Percentiles rank a stretch among this genome's conserved stretches.
Conservation (phyloP, 2,888 invertebrate species). For the Matsumyia berberina region DNA sequence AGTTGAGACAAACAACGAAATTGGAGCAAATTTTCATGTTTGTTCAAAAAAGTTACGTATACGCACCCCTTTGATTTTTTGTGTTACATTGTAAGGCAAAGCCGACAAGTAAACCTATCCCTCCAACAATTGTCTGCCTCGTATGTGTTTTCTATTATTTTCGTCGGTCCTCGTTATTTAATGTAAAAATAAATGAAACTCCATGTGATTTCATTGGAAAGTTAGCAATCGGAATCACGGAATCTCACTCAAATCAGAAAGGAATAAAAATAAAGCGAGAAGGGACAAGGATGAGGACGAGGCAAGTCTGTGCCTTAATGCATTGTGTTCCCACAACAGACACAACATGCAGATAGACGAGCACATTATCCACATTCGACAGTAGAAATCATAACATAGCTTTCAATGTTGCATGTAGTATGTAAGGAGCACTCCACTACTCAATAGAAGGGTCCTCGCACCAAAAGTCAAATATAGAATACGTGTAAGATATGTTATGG, state of each 20-base stretch:
- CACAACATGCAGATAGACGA: slow-evolving; percentile 45
- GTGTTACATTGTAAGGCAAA: background rate
- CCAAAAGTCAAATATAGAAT: slow-evolving; percentile 47
- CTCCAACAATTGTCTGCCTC: slow-evolving; percentile 26
- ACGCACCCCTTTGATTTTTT: background rate
- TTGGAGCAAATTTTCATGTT: too few relatives aligned
- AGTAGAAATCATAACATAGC: slow-evolving; percentile 41
- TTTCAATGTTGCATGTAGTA: slow-evolving; percentile 15
- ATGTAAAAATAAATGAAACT: slow-evolving; percentile 70
- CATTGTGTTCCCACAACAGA: slow-evolving; percentile 27
- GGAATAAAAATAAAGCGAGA: slow-evolving; percentile 34
- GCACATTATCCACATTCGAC: slow-evolving; percentile 59
- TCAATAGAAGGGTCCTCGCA: slow-evolving; percentile 14
- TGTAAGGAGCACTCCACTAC: slow-evolving; percentile 9
- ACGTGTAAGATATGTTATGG: slow-evolving; percentile 21
- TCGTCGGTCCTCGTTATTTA: slow-evolving; percentile 49
- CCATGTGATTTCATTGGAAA: slow-evolving; percentile 59
- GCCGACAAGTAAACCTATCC: slow-evolving; percentile 34
- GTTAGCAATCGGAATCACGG: slow-evolving; percentile 62
- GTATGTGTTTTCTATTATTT: slow-evolving; percentile 36
- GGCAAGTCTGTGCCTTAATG: slow-evolving; percentile 6
- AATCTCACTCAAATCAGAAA: slow-evolving; percentile 65
- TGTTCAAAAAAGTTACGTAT: too few relatives aligned
- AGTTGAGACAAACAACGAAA: too few relatives aligned
- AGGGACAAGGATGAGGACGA: background rate